phyloP scores from a whole-genome alignment of 2,113 vertebrate genomes.

The Orthonyx spaldingii region DNA sequence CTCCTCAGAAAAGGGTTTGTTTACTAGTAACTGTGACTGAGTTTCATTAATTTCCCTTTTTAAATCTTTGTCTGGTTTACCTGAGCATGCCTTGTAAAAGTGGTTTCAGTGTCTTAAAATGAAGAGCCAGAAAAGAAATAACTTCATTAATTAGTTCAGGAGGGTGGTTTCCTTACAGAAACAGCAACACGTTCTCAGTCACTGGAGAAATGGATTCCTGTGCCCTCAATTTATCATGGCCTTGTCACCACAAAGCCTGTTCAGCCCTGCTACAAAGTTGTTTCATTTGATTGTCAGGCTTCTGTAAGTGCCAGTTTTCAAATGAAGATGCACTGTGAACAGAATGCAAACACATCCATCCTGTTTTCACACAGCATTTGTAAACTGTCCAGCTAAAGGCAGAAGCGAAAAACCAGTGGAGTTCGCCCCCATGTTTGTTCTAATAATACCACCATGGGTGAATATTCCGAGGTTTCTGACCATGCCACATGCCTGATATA shows the following conservation, averaged over 20 bases:
- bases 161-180: not conserved
- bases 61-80: not conserved
- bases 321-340: not conserved
- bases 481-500: not conserved
- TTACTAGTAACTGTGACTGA: not conserved
- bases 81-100: not conserved
- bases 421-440: not conserved
- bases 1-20: not conserved
- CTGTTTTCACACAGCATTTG: not conserved
- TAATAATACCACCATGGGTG: not conserved
- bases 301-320: not conserved
- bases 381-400: not conserved
- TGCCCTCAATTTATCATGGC: not conserved
- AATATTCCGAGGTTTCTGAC: not conserved
- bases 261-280: not conserved
- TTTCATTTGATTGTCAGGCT: not conserved
- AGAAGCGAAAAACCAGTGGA: not conserved
- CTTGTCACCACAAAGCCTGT: not conserved
- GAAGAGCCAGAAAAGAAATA: not conserved
- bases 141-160: not conserved
- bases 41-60: not conserved
- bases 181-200: not conserved
- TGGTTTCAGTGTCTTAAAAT: not conserved
- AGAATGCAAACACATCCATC: not conserved
- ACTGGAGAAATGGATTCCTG: not conserved